Conservation (phyloP, 2,797 vertebrate species). For the Enteromius anoplus region DNA sequence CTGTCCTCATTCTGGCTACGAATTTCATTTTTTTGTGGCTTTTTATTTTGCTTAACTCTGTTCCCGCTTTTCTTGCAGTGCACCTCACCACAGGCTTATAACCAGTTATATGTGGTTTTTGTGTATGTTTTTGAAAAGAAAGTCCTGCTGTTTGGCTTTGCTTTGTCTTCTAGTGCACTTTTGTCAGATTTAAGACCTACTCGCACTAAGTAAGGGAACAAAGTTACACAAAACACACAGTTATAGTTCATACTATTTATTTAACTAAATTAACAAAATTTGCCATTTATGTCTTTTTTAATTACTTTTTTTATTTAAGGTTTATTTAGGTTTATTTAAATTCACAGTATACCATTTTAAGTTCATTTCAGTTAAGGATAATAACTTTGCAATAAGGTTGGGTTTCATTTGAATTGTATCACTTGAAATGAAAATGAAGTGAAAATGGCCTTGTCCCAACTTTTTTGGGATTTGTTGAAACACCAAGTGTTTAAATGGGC, state of each 20-base stretch:
- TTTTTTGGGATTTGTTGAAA: no score
- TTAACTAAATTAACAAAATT: no score
- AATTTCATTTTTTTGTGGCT: conserved; percentile 45
- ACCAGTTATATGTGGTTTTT: not conserved
- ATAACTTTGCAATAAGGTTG: no score
- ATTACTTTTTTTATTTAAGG: not conserved
- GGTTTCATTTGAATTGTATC: no score
- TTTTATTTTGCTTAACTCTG: not conserved
- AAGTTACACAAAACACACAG: not conserved
- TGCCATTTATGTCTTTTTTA: no score
- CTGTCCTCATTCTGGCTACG: conserved; percentile 47
- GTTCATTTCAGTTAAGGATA: not conserved
- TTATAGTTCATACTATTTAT: no score
- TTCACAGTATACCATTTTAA: not conserved
- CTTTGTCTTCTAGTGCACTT: not conserved
- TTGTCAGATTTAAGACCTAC: not conserved
- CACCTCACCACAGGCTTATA: not conserved
- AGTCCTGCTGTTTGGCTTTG: not conserved
- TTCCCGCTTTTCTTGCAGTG: not conserved
- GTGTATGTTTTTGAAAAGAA: not conserved
- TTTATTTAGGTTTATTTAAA: not conserved
- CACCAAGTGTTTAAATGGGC: no score
- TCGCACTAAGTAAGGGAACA: not conserved
- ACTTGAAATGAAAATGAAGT: no score
- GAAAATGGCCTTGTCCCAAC: no score